Percentiles rank a stretch among this genome's conserved stretches.
phyloP scores from a whole-genome alignment of 1,140 invertebrate species.

The Streblospio benedicti region DNA sequence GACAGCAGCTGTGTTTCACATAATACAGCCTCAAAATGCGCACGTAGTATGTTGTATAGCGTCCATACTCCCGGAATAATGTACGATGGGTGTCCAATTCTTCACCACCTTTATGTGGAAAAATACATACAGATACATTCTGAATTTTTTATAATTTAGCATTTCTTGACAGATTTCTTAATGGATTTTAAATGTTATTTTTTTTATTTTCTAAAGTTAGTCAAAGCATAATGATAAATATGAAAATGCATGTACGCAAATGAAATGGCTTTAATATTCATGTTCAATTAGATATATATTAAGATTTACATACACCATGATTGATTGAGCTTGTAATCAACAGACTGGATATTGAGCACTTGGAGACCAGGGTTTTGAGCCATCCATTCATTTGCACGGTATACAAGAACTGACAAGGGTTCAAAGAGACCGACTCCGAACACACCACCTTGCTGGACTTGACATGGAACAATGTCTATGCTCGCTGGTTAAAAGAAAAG shows the following conservation, averaged over 20 bases:
- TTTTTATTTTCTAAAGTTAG: no score
- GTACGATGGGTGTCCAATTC: background rate
- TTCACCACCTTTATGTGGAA: background rate
- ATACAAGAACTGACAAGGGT: background rate
- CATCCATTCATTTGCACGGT: background rate
- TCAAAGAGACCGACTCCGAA: background rate
- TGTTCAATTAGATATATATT: no score
- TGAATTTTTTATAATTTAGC: no score
- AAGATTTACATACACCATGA: background rate
- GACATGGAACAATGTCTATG: background rate
- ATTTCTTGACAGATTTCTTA: no score
- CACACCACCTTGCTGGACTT: background rate
- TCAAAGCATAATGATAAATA: no score
- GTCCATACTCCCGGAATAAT: background rate
- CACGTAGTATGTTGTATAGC: background rate
- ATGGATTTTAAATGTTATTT: no score
- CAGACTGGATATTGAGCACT: background rate
- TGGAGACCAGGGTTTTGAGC: background rate
- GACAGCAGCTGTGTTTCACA: no score
- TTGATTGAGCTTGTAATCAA: background rate
- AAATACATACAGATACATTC: no score
- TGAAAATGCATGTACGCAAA: no score
- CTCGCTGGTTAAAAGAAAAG: background rate
- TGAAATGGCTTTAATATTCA: no score
- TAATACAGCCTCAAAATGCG: constrained; percentile 4